Base-by-base conservation (phyloP, 2,888 invertebrate species). In the Callyntrura guangdongensis region DNA sequence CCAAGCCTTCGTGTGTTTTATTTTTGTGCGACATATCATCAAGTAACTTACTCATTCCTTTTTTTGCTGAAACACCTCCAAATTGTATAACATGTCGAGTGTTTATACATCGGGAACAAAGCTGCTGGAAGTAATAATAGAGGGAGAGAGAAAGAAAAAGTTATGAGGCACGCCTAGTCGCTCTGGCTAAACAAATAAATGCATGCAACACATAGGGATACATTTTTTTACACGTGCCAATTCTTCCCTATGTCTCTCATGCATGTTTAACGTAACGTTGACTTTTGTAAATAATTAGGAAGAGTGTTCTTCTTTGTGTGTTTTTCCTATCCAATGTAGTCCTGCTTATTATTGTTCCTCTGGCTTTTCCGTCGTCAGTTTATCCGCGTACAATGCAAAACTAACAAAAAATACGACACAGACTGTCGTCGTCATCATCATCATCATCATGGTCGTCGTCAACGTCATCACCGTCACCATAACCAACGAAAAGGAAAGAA, bases 261-360 rank as follows among this genome's bases (percentile, higher is more conserved):
- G 36, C 36, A 36, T 27, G 25, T 22, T 0, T 25, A 12, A 45
- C 0, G 69, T n/a, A 36, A 36, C 3, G 20, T 45, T 69, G 45
- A 69, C 69, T 74, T 74, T 22, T 20, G 17, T 6, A 74, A 49
- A 47, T 74, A 74, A 74, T 74, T 74, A 17, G 72, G 45, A 72
- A 45, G 17, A 45, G 4, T 11, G 47, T 69, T 36, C 36, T 36
- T 14, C 27, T 36, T 12, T 17, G 17, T 69, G 36, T 27, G 12
- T 27, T 36, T 69, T 45, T 2, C 12, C 0, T 22, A 61, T 61
- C 25, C n/a, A 6, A 36, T 36, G 36, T 36, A 4, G 6, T 6
- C 36, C 6, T 36, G 36, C 36, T 36, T 36, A 36, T 36, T 36
- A 36, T 36, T 69, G 27, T 45, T n/a, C 36, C n/a, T 67, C 27